Conservation (phyloP, 1,140 invertebrate genomes). For the Teleogryllus occipitalis region DNA sequence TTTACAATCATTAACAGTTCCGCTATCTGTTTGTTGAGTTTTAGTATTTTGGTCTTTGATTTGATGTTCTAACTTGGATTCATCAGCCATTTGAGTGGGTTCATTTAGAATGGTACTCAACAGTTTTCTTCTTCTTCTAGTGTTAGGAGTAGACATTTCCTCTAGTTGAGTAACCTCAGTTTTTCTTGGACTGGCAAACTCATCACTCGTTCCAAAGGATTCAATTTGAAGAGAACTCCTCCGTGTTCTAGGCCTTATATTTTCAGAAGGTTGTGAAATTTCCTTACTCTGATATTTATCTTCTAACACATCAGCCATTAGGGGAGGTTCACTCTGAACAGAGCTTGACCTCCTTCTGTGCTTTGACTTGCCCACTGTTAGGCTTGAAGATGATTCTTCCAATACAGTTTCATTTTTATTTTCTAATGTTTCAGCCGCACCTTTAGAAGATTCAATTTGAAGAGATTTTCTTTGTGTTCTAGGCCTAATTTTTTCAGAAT, state of each 20-base stretch:
- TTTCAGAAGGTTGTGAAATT: not conserved
- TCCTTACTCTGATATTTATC: not conserved
- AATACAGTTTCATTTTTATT: no score
- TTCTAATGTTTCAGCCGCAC: no score
- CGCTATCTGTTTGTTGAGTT: no score
- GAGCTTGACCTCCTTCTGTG: not conserved
- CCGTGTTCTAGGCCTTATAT: not conserved
- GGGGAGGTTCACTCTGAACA: not conserved
- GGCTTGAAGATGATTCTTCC: no score
- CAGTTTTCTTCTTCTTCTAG: not conserved
- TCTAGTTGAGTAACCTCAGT: no score
- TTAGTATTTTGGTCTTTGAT: no score
- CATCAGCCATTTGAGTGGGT: not conserved
- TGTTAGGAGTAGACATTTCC: not conserved
- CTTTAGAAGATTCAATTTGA: no score
- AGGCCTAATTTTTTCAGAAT: no score
- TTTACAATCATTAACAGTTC: no score
- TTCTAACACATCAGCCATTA: not conserved
- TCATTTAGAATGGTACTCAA: not conserved
- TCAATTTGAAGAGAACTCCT: not conserved
- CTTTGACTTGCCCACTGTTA: not conserved
- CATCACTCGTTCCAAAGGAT: not conserved
- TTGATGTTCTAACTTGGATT: not conserved
- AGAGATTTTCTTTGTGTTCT: no score
- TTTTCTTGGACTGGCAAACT: not conserved